Base-by-base conservation (phyloP, 2,888 invertebrate species). In the Lasiommata megera region DNA sequence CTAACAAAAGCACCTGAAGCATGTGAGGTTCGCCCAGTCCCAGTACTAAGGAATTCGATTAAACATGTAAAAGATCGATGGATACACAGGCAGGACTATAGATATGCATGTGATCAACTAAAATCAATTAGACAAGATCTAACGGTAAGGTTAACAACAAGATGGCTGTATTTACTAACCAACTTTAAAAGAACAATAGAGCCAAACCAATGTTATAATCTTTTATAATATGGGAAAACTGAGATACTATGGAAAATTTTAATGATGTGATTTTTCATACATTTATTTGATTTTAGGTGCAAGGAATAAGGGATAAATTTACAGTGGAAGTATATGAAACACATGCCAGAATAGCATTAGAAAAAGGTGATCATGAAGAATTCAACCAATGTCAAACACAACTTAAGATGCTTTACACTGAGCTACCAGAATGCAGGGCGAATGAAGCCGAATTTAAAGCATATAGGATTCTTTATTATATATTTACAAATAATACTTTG, bases 381-480 rank as follows among this genome's bases (percentile, higher is more conserved):
- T 99, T 99, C 80, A 99, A 99, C 92, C 99, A 99, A 84, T 99
- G 99, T 80, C 99, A 99, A 89, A 98, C 98, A 11, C 99, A 99
- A 88, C 92, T 99, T 54, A 97, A 97, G 92, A 96, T 97, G 93
- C 92, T 99, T 31, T 99, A 99, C 82, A 88, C 93, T 64, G 97
- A 97, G 82, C 86, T 96, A 61, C 95, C 94, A 31, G 92, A 94
- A 18, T 72, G 82, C 58, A 92, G 92, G 61, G 91, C 90, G 48
- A 96, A 98, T 91, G 92, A 94, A 63, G 93, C 95, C 64, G 99
- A 99, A 88, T 99, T 99, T 86, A 95, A 96, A 52, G 98, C 98
- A 52, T 99, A 99, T 84, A 92, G 99, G 69, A 97, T 99, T 77
- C 92, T 99, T 46, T 99, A 99, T 82, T 99, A 97, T 77, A 96